These are phyloP conservation scores for Papilio demoleus DNA, from an alignment of 2,888 invertebrate species.

Conservation along the genomic window DNA sequence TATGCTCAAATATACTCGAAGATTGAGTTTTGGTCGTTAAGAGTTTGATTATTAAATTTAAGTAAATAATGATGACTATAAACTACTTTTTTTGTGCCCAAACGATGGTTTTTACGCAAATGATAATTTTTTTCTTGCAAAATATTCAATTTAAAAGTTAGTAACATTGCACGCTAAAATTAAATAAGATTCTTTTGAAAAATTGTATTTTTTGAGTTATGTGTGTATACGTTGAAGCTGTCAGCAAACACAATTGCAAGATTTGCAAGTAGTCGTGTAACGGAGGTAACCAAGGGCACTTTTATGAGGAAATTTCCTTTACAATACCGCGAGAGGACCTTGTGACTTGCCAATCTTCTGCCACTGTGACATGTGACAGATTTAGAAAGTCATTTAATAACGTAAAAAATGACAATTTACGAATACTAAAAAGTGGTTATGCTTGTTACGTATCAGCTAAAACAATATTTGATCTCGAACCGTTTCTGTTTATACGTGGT, in stretches of 20 bases:
- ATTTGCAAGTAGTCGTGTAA: background rate
- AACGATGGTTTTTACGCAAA: background rate
- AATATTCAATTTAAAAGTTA: background rate
- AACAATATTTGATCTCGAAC: no score
- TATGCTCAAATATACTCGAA: background rate
- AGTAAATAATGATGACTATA: background rate
- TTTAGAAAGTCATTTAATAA: no score
- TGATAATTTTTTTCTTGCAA: background rate
- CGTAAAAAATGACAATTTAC: no score
- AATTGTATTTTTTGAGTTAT: background rate
- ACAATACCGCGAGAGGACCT: background rate
- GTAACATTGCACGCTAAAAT: background rate
- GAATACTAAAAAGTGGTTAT: no score
- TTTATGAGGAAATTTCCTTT: constrained; percentile 24
- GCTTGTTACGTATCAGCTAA: no score
- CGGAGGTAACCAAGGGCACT: background rate
- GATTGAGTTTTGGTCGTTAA: background rate
- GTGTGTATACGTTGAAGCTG: background rate
- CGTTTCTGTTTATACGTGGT: no score
- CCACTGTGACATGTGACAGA: no score
- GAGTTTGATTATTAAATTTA: no score
- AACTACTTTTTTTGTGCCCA: background rate
- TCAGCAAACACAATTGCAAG: background rate
- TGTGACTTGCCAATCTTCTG: constrained; percentile 8
- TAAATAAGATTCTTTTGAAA: background rate